Evolutionary conservation across 1,140 invertebrate genomes (phyloP).

Genomic region (Microplitis demolitor): DNA sequence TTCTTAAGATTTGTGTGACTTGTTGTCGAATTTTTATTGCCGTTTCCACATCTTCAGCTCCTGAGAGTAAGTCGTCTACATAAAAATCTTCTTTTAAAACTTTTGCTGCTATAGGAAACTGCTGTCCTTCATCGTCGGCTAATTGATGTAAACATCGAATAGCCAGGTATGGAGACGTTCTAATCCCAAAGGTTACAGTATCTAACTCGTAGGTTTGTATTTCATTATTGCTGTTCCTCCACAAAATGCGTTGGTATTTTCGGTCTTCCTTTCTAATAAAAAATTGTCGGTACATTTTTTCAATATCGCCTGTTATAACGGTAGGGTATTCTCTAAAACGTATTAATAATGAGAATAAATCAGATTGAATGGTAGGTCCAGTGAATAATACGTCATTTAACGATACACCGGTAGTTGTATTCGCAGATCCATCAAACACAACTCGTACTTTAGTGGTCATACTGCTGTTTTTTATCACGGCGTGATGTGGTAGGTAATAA

Average conservation of each 20-base stretch:
- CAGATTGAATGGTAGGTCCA: constrained; percentile 25
- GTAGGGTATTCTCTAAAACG: constrained; percentile 2
- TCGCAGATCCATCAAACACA: constrained; percentile 41
- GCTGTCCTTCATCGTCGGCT: constrained; percentile 5
- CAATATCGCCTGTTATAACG: constrained; percentile 6
- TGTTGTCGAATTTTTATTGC: background rate
- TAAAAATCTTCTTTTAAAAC: constrained; percentile 2
- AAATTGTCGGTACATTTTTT: constrained; percentile 53
- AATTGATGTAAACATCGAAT: constrained; percentile 4
- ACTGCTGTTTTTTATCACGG: constrained; percentile 5
- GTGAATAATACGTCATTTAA: constrained; percentile 38
- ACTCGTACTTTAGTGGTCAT: constrained; percentile 22
- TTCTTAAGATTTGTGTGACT: background rate
- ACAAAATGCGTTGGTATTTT: constrained; percentile 42
- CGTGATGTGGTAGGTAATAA: constrained; percentile 24
- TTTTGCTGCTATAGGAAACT: background rate
- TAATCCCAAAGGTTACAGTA: constrained; percentile 8
- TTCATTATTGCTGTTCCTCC: background rate
- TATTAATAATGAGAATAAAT: constrained; percentile 8
- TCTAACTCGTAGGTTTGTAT: background rate
- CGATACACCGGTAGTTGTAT: constrained; percentile 32
- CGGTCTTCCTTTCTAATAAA: constrained; percentile 37
- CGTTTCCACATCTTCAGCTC: background rate
- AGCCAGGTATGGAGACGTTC: constrained; percentile 2
- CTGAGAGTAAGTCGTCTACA: constrained; percentile 6